Evolutionary conservation across 2,113 vertebrate species (phyloP), one percentile per base, ranked within the genome.

Genomic region (Eulemur macaco): DNA sequence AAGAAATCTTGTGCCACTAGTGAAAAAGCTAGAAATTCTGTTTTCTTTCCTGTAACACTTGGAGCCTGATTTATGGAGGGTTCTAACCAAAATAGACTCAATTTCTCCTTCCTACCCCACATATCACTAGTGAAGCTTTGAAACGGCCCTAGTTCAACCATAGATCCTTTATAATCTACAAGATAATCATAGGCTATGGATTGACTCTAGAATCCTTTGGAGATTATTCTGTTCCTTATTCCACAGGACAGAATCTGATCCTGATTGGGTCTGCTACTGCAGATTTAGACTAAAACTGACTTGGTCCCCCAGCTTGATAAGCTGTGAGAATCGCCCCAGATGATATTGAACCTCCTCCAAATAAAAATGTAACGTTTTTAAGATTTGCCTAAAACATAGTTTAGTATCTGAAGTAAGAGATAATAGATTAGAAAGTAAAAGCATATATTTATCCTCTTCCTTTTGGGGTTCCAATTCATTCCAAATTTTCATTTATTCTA

Each of bases 271-370:
- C 50, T 68, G 71, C 78, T 94, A 39, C 66, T 95, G 11, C 27
- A 93, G 76, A 91, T 73, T 89, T 74, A 96, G 37, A 74, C 56
- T 78, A 87, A 95, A 96, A 84, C 68, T 94, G 20, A 78, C 71
- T 58, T 69, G 11, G 47, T 88, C n/a, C 10, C n/a, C 76, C 52
- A 90, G 60, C 20, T 85, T 87, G 14, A 45, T 86, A 88, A 95
- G 13, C 29, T 76, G 76, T 13, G 25, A 47, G 77, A 78, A 71
- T 85, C 47, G 68, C 64, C 27, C 66, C 68, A 13, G n/a, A 80
- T 31, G 63, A 1, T 56, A 74, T 31, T 29, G 25, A 58, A 58
- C 54, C 18, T 96, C 42, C 12, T 92, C 42, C 25, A 69, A 52
- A 45, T 69, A 69, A 56, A 74, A 54, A 54, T 54, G 18, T 45